phyloP scores from a whole-genome alignment of 2,888 invertebrate genomes.

The Thereva nobilitata region DNA sequence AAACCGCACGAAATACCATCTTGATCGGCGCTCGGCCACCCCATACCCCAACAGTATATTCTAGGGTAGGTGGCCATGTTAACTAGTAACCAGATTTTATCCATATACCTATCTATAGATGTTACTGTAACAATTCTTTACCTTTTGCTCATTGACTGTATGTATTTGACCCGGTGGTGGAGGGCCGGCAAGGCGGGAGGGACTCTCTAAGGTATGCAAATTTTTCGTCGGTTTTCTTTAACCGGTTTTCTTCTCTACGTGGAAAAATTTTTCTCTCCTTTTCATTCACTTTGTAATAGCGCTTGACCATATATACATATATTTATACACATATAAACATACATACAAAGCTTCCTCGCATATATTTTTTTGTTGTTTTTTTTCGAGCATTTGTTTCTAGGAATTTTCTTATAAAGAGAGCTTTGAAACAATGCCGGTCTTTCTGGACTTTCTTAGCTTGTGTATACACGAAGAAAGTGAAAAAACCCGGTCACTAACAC shows the following conservation, averaged over 20 bases:
- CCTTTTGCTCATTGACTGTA: constrained; percentile 15
- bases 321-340: constrained; percentile 7
- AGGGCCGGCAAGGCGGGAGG: too few relatives aligned
- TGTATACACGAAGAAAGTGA: neutral
- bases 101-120: constrained; percentile 8
- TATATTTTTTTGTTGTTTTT: too few relatives aligned
- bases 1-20: constrained; percentile 28
- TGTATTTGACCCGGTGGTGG: neutral
- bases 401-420: too few relatives aligned
- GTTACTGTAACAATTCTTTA: neutral
- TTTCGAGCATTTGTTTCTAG: too few relatives aligned
- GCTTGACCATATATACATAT: constrained; percentile 19
- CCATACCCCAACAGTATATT: neutral
- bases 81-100: constrained; percentile 23
- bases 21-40: neutral
- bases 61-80: constrained; percentile 23
- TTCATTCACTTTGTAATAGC: constrained; percentile 22
- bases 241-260: neutral
- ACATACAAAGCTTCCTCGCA: too few relatives aligned
- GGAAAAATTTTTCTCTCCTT: constrained; percentile 5
- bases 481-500: constrained; percentile 20
- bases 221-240: constrained; percentile 9
- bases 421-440: too few relatives aligned
- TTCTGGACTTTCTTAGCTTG: neutral
- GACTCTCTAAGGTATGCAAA: constrained; percentile 17